Base-by-base conservation (phyloP, 92 coral and sea anemone species). In the Hydrozoanthus gracilis region DNA sequence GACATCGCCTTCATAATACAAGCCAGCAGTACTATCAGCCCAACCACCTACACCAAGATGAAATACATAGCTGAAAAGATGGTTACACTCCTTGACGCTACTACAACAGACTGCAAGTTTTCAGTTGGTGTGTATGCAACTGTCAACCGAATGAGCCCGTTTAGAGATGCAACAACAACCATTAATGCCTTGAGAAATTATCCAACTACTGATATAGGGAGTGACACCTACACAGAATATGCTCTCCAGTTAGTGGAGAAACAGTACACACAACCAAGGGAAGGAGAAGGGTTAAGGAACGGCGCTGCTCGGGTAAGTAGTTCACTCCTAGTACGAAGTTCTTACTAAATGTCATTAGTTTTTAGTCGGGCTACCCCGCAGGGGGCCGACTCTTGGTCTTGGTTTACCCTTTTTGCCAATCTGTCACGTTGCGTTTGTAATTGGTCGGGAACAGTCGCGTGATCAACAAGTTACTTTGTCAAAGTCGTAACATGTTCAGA, bases 1-100 rank as follows among this genome's bases (percentile, higher is more conserved):
- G 76, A 71, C 54, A 5, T 71, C 14, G 74, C 16, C 7, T 27
- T 70, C 45, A 70, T 70, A 49, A 70, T 70, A 70, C 74, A 70
- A 70, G 46, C 46, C 74, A 70, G 74, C 50, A 14, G 12, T 14
- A 70, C 15, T 44, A 39, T 70, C 8, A 11, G 14, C 46, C 13
- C 44, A 7, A 49, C 44, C 15, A 70, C 74, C 13, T 27, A 27
- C 8, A 8, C 74, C 14, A 70, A 9, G 51, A 27, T 45, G 45
- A 70, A 70, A 44, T 70, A 8, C 45, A 35, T 71, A 11, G 76
- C 76, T 2, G 54, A 71, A 46, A 71, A 71, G 48, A 16, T 71
- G 17, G 45, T 71, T n/a, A 9, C 15, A 45, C 55, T 10, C 6
- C 51, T 71, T 9, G 76, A 46, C 76, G 6, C 18, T 35, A 45